phyloP scores from a whole-genome alignment of 1,140 invertebrate genomes.

The Drosophila littoralis region DNA sequence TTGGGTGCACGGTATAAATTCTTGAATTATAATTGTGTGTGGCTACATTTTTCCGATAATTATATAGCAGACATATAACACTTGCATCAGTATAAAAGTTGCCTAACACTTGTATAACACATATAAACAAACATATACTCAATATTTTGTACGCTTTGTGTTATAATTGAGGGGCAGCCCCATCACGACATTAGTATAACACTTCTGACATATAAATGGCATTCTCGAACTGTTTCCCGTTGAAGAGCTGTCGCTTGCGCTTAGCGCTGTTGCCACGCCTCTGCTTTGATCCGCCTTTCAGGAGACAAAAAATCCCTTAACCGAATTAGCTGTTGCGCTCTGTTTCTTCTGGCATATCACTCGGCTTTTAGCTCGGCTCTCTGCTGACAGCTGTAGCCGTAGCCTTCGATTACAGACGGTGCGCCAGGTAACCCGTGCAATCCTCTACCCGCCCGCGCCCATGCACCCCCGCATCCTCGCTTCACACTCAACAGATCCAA shows the following conservation, averaged over 20 bases:
- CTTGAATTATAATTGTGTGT: too few species aligned
- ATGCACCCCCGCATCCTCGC: too few species aligned
- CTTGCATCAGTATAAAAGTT: background rate
- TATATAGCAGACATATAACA: background rate
- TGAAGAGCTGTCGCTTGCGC: background rate
- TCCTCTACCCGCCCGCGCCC: background rate
- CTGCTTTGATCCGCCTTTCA: background rate
- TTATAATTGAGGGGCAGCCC: too few species aligned
- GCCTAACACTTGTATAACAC: too few species aligned
- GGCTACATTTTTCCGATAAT: too few species aligned
- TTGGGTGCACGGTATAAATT: too few species aligned
- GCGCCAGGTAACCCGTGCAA: background rate
- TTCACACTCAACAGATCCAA: background rate
- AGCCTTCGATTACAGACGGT: conserved; percentile 12
- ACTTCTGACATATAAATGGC: background rate
- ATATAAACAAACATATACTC: too few species aligned
- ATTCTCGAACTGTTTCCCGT: background rate
- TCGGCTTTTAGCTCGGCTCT: background rate
- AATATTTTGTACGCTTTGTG: too few species aligned
- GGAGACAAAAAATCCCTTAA: background rate
- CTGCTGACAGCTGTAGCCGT: conserved; percentile 13
- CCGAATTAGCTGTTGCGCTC: background rate
- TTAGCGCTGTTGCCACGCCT: background rate
- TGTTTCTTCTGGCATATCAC: conserved; percentile 7
- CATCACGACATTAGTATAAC: background rate